Evolutionary conservation across 2,113 vertebrate genomes (phyloP), one percentile per base, ranked within the genome.

Genomic region (Nibea albiflora): DNA sequence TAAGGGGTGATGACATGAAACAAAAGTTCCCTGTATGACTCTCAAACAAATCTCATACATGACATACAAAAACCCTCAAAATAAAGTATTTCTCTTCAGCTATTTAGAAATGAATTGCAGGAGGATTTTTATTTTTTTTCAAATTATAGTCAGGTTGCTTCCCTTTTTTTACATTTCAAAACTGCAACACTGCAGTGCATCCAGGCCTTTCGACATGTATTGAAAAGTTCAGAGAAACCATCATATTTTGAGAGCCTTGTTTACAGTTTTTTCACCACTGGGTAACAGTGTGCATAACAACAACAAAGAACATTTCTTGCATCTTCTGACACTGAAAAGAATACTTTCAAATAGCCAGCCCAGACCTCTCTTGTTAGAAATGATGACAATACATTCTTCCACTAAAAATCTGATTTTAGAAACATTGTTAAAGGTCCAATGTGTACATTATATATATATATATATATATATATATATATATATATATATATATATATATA

Each of bases 211-310:
- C 17, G 7, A 67, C 64, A 17, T 60, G 28, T 60, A 67, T 44
- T 14, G 53, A 39, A 67, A 56, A 61, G 78, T 73, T 85, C 52
- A 31, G 35, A n/a, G 62, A 73, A 61, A 66, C 17, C n/a, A 63
- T 62, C 72, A 17, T 76, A 44, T 64, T 60, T 64, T 31, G 4
- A 60, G 7, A 28, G 19, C 44, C 28, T 57, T 85, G 57, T 85
- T 76, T 86, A 62, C 61, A 65, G 46, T 62, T 61, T 65, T 39
- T 31, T 58, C 9, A 54, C 24, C 31, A 39, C 49, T 53, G 64
- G 63, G 61, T 53, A 68, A 77, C 42, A 56, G 70, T 26, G 24
- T 72, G 44, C 47, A 64, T n/a, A 22, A 50, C 46, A 58, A 20
- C 50, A 65, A 76, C 52, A 77, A 72, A 72, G 31, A 22, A 35